Conservation (phyloP, 2,888 invertebrate species). For the Eristalis arbustorum region DNA sequence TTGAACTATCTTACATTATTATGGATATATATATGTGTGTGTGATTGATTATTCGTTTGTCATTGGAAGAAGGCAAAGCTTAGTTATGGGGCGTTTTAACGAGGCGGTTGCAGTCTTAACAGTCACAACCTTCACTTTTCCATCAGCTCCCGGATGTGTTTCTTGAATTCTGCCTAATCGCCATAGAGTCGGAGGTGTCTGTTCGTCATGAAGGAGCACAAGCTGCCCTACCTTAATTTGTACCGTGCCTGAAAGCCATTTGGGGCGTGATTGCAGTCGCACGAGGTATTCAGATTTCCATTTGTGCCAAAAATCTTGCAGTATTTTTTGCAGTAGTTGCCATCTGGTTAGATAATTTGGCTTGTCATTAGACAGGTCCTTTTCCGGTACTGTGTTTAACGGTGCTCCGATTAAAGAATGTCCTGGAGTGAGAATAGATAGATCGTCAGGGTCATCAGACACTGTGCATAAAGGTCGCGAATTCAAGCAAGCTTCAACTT, state of each 20-base stretch:
- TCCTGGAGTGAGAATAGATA: conserved; percentile 26
- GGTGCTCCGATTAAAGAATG: conserved; percentile 26
- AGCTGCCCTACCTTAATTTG: too few species aligned
- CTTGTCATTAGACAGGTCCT: conserved; percentile 4
- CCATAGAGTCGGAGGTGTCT: too few species aligned
- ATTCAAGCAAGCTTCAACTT: conserved; percentile 4
- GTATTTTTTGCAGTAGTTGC: conserved; percentile 22
- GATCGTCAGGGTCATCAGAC: not conserved
- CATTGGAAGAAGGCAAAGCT: not conserved
- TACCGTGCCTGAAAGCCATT: too few species aligned
- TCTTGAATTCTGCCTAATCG: not conserved
- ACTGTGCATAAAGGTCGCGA: not conserved
- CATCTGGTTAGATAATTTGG: conserved; percentile 9
- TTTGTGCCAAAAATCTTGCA: conserved; percentile 15
- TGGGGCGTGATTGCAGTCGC: too few species aligned
- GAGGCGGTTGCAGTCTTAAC: conserved; percentile 10
- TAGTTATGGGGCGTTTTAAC: conserved; percentile 15
- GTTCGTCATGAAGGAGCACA: too few species aligned
- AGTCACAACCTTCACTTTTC: conserved; percentile 17
- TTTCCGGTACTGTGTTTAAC: conserved; percentile 28
- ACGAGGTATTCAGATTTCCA: conserved; percentile 13
- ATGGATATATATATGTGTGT: too few species aligned
- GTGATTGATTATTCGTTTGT: not conserved
- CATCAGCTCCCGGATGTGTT: conserved; percentile 21
- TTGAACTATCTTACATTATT: too few species aligned